Percentiles rank a stretch among this genome's conserved stretches.
Conservation (phyloP, 2,797 vertebrate genomes). For the Micropoecilia bifurca region DNA sequence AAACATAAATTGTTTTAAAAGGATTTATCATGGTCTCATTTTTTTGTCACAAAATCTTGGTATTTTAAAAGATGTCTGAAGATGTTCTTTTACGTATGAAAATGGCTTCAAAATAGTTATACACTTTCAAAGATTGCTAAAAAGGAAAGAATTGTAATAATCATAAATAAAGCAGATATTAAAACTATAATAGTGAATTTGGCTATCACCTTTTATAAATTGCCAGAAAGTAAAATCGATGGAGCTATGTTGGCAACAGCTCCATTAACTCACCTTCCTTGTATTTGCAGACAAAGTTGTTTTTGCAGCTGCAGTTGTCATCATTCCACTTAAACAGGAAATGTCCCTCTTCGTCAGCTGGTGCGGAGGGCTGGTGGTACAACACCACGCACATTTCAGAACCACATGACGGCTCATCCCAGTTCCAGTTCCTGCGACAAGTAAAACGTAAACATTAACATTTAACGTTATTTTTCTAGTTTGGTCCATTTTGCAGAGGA, state of each 20-base stretch:
- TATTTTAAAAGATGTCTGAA: background rate
- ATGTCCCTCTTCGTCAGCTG: slow-evolving; percentile 80
- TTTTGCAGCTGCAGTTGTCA: slow-evolving; percentile 91
- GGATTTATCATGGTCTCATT: background rate
- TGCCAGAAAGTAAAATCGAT: slow-evolving; percentile 13
- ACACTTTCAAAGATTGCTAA: background rate
- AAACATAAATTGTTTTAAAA: background rate
- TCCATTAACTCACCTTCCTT: slow-evolving; percentile 80
- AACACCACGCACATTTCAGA: slow-evolving; percentile 91
- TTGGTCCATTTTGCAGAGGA: slow-evolving; percentile 7
- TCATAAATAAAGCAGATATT: background rate
- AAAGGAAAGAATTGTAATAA: background rate
- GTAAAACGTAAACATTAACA: slow-evolving; percentile 17
- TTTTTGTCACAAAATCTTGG: background rate
- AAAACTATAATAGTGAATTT: background rate
- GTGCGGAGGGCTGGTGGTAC: slow-evolving; percentile 88
- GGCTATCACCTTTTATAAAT: background rate
- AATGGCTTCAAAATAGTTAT: background rate
- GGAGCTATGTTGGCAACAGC: slow-evolving; percentile 3
- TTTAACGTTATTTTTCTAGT: background rate
- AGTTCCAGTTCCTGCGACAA: slow-evolving; percentile 90
- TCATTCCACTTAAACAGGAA: slow-evolving; percentile 95
- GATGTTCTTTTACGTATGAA: background rate
- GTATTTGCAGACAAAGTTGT: slow-evolving; percentile 99
- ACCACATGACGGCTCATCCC: slow-evolving; percentile 93